Conservation (phyloP, 2,113 vertebrate species). For the Ornithorhynchus anatinus region DNA sequence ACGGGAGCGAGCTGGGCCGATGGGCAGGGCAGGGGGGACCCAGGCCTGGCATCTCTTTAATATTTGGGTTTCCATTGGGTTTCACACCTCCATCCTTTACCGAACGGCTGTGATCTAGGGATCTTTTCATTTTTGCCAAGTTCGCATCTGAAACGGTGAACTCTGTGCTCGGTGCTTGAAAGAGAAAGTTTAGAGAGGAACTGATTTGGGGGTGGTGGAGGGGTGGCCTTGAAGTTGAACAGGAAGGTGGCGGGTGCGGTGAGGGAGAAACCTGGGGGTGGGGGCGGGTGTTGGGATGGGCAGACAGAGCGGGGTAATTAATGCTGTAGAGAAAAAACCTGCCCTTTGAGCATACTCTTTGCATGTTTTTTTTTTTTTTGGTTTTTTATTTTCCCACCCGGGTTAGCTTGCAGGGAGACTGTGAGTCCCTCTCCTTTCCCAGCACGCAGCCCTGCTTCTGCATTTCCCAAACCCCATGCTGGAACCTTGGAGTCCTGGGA, state of each 20-base stretch:
- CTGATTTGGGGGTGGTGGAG: slow-evolving; percentile 41
- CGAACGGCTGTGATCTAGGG: slow-evolving; percentile 9
- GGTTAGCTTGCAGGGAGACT: slow-evolving; percentile 30
- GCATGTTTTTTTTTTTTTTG: no score
- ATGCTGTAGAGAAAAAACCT: no score
- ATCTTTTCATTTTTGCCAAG: slow-evolving; percentile 29
- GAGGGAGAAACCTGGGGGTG: background rate
- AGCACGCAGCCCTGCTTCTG: slow-evolving; percentile 54
- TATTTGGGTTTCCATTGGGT: no score
- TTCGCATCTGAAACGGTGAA: slow-evolving; percentile 22
- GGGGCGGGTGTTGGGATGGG: no score
- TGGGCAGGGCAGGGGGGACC: no score
- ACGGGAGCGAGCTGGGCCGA: no score
- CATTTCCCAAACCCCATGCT: slow-evolving; percentile 64
- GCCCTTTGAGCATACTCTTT: no score
- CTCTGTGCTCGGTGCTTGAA: slow-evolving; percentile 37
- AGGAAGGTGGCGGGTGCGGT: background rate
- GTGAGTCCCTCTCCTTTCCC: slow-evolving; percentile 51
- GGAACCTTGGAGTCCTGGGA: slow-evolving; percentile 66
- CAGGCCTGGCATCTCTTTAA: no score
- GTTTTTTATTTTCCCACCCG: slow-evolving; percentile 46
- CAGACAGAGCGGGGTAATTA: no score
- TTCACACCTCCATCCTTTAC: no score
- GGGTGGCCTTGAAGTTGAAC: slow-evolving; percentile 44
- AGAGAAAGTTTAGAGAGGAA: slow-evolving; percentile 50